Percentiles rank a stretch among this genome's conserved stretches.
These are phyloP conservation scores for Ptyas mucosa DNA, from an alignment of 2,113 vertebrate genomes.

Conservation along the genomic window DNA sequence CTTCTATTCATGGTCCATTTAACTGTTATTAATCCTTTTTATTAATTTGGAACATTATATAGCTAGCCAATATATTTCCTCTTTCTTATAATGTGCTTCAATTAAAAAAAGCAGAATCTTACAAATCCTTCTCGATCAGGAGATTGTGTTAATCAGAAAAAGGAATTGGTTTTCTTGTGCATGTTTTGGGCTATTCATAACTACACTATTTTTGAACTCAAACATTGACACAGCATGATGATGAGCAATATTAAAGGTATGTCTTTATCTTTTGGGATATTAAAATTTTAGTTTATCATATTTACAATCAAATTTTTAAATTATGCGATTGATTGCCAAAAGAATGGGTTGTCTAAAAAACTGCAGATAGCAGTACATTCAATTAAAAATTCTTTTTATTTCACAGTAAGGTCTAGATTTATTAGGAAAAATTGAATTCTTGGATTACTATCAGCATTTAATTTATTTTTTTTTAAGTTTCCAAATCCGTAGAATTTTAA, in stretches of 20 bases:
- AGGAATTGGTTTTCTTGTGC: not conserved
- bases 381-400: not conserved
- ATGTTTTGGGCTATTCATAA: not conserved
- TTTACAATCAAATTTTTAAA: not conserved
- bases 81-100: not conserved
- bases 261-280: not conserved
- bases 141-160: not conserved
- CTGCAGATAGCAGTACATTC: not conserved
- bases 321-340: not conserved
- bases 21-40: not conserved
- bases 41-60: not conserved
- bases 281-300: not conserved
- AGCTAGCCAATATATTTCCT: not conserved
- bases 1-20: not conserved
- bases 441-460: not conserved
- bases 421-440: not conserved
- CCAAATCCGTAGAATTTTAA: not conserved
- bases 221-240: not conserved
- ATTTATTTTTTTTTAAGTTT: not conserved
- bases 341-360: not conserved
- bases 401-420: not conserved
- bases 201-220: not conserved
- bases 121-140: not conserved
- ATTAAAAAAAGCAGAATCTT: not conserved
- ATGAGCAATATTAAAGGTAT: not conserved